Evolutionary conservation across 37 sponge, comb jelly and placozoan species (phyloP).

Genomic region (Halisarca cf. caerulea): DNA sequence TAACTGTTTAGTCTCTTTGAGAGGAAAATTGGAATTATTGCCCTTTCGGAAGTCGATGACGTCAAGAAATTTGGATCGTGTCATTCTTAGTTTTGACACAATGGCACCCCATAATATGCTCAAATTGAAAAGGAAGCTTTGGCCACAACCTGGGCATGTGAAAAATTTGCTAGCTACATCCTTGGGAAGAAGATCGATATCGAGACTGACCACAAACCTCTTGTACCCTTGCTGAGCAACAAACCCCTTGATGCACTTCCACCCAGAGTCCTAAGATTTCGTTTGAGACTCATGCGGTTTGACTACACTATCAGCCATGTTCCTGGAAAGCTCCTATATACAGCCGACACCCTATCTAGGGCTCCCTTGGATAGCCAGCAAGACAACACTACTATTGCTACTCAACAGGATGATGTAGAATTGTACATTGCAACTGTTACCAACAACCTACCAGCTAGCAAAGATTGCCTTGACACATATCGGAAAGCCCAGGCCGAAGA

Average conservation of each 20-base stretch:
- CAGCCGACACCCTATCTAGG: constrained; percentile 45
- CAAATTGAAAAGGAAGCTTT: constrained; percentile 28
- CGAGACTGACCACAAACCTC: constrained; percentile 58
- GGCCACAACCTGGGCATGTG: constrained; percentile 13
- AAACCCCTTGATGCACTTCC: constrained; percentile 36
- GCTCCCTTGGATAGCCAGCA: constrained; percentile 5
- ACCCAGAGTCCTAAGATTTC: constrained; percentile 37
- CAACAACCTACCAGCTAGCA: background rate
- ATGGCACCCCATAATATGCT: too few species aligned
- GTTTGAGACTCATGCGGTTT: constrained; percentile 35
- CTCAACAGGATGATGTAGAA: background rate
- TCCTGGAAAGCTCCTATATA: constrained; percentile 49
- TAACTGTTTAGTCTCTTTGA: too few species aligned
- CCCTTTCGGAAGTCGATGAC: too few species aligned
- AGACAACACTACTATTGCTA: background rate
- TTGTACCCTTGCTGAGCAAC: constrained; percentile 42
- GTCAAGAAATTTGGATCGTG: too few species aligned
- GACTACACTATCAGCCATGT: constrained; percentile 38
- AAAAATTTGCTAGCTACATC: constrained; percentile 30
- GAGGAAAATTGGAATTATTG: too few species aligned
- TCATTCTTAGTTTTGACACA: too few species aligned
- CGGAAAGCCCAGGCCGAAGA: constrained; percentile 26
- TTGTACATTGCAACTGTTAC: background rate
- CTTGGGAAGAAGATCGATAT: constrained; percentile 39
- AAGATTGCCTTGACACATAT: background rate